phyloP scores from a whole-genome alignment of 2,113 vertebrate genomes.

The Pseudois nayaur region DNA sequence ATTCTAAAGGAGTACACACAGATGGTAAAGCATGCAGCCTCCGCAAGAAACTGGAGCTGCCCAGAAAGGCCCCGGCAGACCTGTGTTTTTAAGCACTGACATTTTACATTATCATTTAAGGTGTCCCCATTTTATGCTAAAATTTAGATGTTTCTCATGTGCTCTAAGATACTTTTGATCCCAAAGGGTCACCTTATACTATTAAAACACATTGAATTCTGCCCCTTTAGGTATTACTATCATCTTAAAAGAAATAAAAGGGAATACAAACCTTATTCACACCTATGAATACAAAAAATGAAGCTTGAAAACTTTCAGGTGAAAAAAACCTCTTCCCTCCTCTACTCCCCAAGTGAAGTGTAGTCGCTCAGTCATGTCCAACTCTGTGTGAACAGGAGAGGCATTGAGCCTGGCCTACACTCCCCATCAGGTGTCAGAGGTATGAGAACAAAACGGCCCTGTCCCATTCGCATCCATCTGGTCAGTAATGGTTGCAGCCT shows the following conservation, averaged over 20 bases:
- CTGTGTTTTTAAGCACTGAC: slow-evolving; percentile 12
- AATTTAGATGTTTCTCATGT: slow-evolving; percentile 20
- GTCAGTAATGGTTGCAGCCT: background rate
- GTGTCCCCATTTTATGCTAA: background rate
- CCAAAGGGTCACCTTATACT: background rate
- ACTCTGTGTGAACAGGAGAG: background rate
- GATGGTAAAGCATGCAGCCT: background rate
- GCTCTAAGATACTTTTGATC: background rate
- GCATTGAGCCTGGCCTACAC: background rate
- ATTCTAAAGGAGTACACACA: background rate
- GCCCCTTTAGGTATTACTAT: background rate
- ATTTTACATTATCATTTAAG: slow-evolving; percentile 21
- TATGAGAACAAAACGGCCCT: background rate
- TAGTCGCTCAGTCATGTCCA: accelerated
- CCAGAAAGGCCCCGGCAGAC: background rate
- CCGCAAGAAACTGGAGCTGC: background rate
- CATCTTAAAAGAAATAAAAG: background rate
- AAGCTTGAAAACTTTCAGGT: background rate
- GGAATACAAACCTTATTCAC: background rate
- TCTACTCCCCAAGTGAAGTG: background rate
- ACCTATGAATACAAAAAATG: background rate
- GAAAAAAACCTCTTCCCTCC: background rate
- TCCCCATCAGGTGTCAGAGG: background rate
- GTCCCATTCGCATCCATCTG: too few relatives aligned
- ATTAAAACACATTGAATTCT: background rate